A percentile compares a stretch with the other conserved stretches of the same genome.
Evolutionary conservation across 2,113 vertebrate species (phyloP).

Genomic region (Scolopax mira): DNA sequence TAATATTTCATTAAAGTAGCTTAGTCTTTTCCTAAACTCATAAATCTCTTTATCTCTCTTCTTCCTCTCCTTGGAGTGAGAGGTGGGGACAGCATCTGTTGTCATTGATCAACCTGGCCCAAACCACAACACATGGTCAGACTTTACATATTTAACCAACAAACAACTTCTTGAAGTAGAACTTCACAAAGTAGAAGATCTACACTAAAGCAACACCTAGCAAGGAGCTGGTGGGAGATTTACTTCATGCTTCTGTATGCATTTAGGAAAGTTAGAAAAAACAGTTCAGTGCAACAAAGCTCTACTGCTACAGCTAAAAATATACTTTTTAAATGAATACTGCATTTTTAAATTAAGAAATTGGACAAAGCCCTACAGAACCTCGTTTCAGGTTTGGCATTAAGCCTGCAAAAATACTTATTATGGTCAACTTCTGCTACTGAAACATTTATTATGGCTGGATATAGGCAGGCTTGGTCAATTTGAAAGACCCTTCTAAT

Average conservation of each 20-base stretch:
- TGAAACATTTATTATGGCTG: constrained; percentile 53
- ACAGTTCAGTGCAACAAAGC: background rate
- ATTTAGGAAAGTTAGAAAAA: constrained; percentile 30
- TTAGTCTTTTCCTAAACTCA: too few species aligned
- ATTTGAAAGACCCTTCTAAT: constrained; percentile 47
- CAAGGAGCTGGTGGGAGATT: background rate
- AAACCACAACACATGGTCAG: background rate
- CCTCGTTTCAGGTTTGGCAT: constrained; percentile 49
- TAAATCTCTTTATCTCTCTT: too few species aligned
- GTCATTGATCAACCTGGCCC: too few species aligned
- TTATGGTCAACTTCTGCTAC: constrained; percentile 61
- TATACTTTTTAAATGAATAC: constrained; percentile 43
- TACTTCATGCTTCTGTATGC: constrained; percentile 53
- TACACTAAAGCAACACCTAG: background rate
- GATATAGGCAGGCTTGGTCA: constrained; percentile 23
- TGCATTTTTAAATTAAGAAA: constrained; percentile 69
- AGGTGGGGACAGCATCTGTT: too few species aligned
- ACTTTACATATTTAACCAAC: background rate
- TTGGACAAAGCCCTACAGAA: constrained; percentile 49
- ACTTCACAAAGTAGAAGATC: background rate
- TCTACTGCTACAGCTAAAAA: constrained; percentile 53
- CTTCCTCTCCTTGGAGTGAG: too few species aligned
- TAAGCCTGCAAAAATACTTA: constrained; percentile 60
- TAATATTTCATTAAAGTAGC: too few species aligned
- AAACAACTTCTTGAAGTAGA: background rate